Base-by-base conservation (phyloP, 2,797 vertebrate species). In the Hylomyscus alleni region DNA sequence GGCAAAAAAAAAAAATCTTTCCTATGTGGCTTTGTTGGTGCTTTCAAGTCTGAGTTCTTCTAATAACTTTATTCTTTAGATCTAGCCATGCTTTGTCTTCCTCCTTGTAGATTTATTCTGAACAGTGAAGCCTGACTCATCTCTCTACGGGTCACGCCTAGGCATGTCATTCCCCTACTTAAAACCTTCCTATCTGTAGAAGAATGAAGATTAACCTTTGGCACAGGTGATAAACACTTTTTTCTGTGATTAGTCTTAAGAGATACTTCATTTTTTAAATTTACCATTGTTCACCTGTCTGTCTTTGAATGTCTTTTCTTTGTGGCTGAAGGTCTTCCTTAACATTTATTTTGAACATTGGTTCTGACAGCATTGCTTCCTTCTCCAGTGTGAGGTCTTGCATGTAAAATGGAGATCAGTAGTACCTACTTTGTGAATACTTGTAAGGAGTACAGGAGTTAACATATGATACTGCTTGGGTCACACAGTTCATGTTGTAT, bases 31-130 rank as follows among this genome's bases (percentile, higher is more conserved):
- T 47, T 81, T 84, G 1, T 91, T 82, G 44, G 29, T 90, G 14
- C 52, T 78, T 24, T 69, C n/a, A 89, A 58, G 14, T 91, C 52
- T 89, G 29, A 40, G 89, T 56, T 94, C 44, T 88, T 96, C 5
- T 7, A 22, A 0, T 78, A 50, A 73, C 72, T 85, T 56, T 47
- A 17, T 9, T 90, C 22, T 92, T 3, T 82, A 14, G 7, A 22
- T 69, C 50, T 37, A 52, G 17, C 88, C 34, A 11, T 73, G 81
- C 31, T 82, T 26, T 78, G 2, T 31, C 13, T 67, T 9, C 40
- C 3, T 11, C 15, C 60, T 58, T 52, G 44, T 29, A 29, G 20
- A 22, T 60, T 82, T 80, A 40, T 50, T 34, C 69, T 88, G 58
- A 69, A 3, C 19, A 54, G 29, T 54, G 20, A 12, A 81, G 29